Base-by-base conservation (phyloP, 2,113 vertebrate species). In the Phrynocephalus versicolor region DNA sequence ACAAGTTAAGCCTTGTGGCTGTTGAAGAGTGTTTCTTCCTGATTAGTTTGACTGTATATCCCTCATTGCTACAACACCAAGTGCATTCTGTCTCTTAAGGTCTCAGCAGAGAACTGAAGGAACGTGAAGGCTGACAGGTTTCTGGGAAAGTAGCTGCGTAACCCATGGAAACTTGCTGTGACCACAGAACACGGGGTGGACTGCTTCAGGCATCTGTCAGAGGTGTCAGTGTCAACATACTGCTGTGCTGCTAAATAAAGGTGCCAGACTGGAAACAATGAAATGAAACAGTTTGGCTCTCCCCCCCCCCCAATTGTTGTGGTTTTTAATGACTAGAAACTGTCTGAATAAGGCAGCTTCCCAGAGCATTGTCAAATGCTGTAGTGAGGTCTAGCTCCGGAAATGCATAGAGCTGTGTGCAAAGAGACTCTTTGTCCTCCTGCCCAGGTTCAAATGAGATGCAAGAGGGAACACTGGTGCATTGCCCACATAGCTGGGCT, bases 181-280 rank as follows among this genome's bases (percentile, higher is more conserved):
- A 64, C 57, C 58, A 8, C 67, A 45, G 65, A 51, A 69, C 37
- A 73, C 25, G 45, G 80, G 69, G 30, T 73, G 58, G 1, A 80
- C 21, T 64, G 76, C 84, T 85, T 33, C 21, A 85, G 77, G 77
- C 57, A n/a, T 33, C 84, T 85, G 69, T 85, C 84, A 80, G n/a
- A 23, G 16, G 58, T 37, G 60, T 67, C 72, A 84, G 6, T 55
- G 58, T 76, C 41, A 84, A 51, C 18, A 19, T 72, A 75, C 64
- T 41, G 62, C 55, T 51, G 45, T 51, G 45, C 10, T 51, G 45
- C 45, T 51, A 51, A 62, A 79, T 51, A 33, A 39, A 58, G 84
- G 84, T 58, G 27, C 65, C 51, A 60, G 23, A 7, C 14, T 45
- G 57, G n/a, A 30, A 27, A 37, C 16, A 13, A 51, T 51, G 45